phyloP scores from a whole-genome alignment of 2,797 vertebrate species.

The Sylvilagus floridanus region DNA sequence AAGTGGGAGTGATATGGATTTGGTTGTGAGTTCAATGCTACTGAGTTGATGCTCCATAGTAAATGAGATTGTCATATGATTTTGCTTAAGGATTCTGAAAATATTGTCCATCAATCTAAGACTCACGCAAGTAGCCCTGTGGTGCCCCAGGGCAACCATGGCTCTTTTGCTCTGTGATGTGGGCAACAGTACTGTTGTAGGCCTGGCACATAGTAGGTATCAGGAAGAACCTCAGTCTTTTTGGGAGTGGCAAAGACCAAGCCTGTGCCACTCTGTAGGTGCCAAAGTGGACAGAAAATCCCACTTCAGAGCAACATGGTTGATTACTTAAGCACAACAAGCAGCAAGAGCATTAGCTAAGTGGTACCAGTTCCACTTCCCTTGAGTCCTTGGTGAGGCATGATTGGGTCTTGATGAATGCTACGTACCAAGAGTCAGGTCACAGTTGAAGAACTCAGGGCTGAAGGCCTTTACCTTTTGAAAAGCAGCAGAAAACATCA shows the following conservation, averaged over 20 bases:
- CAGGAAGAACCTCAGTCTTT: neutral
- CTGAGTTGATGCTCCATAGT: neutral
- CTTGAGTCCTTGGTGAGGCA: neutral
- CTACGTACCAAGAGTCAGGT: neutral
- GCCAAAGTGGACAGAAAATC: neutral
- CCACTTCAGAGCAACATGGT: neutral
- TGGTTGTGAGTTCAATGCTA: neutral
- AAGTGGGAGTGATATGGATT: neutral
- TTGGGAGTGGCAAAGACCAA: neutral
- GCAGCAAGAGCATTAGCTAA: neutral
- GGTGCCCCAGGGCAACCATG: neutral
- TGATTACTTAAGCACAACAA: neutral
- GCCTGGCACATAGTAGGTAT: neutral
- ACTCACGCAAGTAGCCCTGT: neutral
- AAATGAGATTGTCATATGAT: neutral
- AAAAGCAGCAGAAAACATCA: neutral
- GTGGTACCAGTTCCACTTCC: neutral
- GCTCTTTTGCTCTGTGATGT: neutral
- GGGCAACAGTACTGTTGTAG: neutral
- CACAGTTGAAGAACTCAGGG: neutral
- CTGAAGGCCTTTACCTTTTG: neutral
- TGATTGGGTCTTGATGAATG: neutral
- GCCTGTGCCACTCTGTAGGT: neutral
- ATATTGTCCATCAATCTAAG: neutral
- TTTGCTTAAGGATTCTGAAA: slow-evolving; percentile 17